Conservation (phyloP, 2,888 invertebrate genomes). For the Papilio protenor region DNA sequence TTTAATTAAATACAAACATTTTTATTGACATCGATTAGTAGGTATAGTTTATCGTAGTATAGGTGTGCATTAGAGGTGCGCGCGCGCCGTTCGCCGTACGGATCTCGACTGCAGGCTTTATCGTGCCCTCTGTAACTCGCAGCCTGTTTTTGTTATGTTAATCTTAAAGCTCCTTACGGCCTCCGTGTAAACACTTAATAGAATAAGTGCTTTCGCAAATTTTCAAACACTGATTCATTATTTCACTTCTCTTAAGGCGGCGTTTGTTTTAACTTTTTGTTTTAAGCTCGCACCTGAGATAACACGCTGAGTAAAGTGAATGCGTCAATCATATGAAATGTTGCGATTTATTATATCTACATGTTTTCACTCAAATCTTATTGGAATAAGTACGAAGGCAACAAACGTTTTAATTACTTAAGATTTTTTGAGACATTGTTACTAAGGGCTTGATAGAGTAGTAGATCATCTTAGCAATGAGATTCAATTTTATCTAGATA, state of each 20-base stretch:
- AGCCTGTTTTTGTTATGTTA: conserved; percentile 74
- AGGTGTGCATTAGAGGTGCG: conserved; percentile 54
- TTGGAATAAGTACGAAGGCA: background rate
- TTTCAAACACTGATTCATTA: conserved; percentile 40
- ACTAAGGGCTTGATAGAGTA: background rate
- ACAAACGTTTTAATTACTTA: too few relatives aligned
- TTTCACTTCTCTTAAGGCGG: conserved; percentile 22
- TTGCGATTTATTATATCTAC: conserved; percentile 8
- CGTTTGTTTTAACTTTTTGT: conserved; percentile 23
- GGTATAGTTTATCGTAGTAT: conserved; percentile 33
- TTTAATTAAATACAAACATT: conserved; percentile 16
- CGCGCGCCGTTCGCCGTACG: conserved; percentile 77
- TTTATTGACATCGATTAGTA: background rate
- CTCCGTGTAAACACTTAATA: conserved; percentile 68
- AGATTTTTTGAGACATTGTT: background rate
- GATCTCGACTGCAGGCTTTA: conserved; percentile 79
- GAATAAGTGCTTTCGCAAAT: conserved; percentile 49
- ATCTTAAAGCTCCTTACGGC: conserved; percentile 70
- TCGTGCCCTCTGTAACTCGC: conserved; percentile 70
- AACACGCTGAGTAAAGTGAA: conserved; percentile 7
- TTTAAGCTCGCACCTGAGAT: conserved; percentile 12
- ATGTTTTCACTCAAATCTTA: background rate
- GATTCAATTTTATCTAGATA: background rate
- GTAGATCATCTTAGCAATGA: background rate
- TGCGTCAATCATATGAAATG: conserved; percentile 19